Evolutionary conservation across 2,113 vertebrate species (phyloP), one percentile per base, ranked within the genome.

Genomic region (Ploceus nigricollis): DNA sequence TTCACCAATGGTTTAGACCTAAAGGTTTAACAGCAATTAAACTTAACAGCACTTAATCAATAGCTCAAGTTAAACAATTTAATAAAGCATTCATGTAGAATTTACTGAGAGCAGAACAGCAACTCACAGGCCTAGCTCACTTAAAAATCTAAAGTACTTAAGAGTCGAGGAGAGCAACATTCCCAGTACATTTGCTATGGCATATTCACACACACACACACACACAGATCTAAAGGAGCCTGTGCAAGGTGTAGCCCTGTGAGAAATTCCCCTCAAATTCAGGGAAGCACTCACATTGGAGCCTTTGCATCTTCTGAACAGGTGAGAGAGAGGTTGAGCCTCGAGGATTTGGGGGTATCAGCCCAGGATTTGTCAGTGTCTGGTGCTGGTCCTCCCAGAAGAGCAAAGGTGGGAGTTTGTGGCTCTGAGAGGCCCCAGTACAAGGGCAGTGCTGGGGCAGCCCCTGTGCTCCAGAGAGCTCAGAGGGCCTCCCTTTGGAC

Each of bases 221-320:
- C 47, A 45, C 24, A 18, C 7, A 51, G 27, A 30, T 30, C 30
- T 31, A 35, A 40, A 76, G 30, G n/a, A 68, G n/a, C 19, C 20
- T 82, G 47, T 60, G 23, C 61, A 54, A 76, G 39, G 61, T 23
- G 21, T 7, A 27, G 14, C 5, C 30, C 33, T 20, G 28, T 15
- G 47, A 54, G 47, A 54, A 68, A 18, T 1, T 15, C 44, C 45
- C 45, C 40, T 76, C 0, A 0, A 11, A 69, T 23, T 19, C 35
- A 15, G 47, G 31, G 30, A 42, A 76, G 23, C 35, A 48, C 30
- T 82, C 69, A n/a, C 0, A 0, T 11, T 40, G 21, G 40, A 53
- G 45, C 44, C 51, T 73, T 66, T 66, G 23, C 27, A 51, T 44
- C 37, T 28, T 23, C 51, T 44, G 27, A 37, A n/a, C 27, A 81